phyloP scores from a whole-genome alignment of 92 coral and sea anemone genomes.

The Palythoa heliodiscus region DNA sequence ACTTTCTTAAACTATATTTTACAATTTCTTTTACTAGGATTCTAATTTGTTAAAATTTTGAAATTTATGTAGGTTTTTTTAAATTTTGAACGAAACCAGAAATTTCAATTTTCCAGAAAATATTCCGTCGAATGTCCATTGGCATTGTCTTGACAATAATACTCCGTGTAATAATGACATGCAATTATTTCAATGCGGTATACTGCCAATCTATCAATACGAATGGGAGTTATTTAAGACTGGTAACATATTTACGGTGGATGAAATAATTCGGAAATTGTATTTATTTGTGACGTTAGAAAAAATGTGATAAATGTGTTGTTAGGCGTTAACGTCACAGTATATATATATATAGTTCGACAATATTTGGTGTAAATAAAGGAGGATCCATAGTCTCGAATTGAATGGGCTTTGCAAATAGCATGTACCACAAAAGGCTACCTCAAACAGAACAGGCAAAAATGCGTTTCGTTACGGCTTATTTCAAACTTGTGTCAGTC shows the following conservation, averaged over 20 bases:
- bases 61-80: background rate
- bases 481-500: background rate
- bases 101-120: background rate
- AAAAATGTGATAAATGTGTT: background rate
- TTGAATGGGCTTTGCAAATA: background rate
- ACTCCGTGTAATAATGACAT: background rate
- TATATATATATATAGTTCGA: background rate
- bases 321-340: background rate
- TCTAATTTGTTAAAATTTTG: background rate
- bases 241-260: constrained; percentile 33
- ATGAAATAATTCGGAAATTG: background rate
- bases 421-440: background rate
- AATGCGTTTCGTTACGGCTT: background rate
- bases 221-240: constrained; percentile 35
- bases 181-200: background rate
- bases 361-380: background rate
- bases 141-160: background rate
- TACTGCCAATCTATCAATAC: background rate
- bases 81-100: background rate
- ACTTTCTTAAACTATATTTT: background rate
- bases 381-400: too few species aligned
- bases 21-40: background rate
- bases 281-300: constrained; percentile 34
- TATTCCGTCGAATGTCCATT: background rate
- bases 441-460: background rate